Conservation (phyloP, 2,113 vertebrate species). For the Solenodon paradoxus region DNA sequence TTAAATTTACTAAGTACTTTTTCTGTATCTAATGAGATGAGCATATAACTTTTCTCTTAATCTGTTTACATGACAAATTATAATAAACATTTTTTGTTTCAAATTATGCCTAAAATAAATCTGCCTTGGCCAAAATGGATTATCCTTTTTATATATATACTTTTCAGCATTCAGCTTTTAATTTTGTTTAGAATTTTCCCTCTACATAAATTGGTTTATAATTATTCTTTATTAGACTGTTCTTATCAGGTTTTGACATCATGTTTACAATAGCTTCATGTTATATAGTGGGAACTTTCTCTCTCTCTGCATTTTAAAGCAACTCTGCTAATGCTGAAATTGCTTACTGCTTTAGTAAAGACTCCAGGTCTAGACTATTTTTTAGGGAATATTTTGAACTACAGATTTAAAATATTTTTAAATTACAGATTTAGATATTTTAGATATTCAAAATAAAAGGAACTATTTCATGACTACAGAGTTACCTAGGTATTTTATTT, state of each 20-base stretch:
- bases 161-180: neutral
- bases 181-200: neutral
- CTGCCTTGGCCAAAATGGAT: neutral
- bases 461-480: neutral
- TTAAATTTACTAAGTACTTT: too few relatives aligned
- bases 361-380: neutral
- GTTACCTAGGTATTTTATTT: neutral
- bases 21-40: neutral
- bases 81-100: neutral
- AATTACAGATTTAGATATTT: neutral
- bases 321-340: neutral
- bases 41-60: neutral
- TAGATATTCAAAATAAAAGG: neutral
- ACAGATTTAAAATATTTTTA: neutral
- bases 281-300: neutral
- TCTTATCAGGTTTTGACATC: neutral
- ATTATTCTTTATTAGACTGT: neutral
- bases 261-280: neutral
- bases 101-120: slow-evolving; percentile 3
- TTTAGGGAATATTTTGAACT: neutral
- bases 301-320: neutral
- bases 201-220: neutral
- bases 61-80: neutral
- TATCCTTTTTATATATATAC: neutral
- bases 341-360: neutral